Conservation (phyloP, 1,140 invertebrate genomes). For the Bicyclus anynana region DNA sequence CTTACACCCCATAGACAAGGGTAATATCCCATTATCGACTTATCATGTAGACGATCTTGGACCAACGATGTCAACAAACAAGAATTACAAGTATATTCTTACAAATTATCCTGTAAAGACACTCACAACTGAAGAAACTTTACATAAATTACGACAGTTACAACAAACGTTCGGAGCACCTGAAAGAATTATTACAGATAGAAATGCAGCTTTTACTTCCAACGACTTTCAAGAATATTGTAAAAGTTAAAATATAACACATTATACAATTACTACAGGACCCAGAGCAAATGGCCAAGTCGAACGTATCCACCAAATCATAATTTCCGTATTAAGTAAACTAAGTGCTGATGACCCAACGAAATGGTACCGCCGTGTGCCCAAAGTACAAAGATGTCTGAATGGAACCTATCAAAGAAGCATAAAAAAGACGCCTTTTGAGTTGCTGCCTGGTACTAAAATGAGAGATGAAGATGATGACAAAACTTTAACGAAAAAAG, state of each 20-base stretch:
- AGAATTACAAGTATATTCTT: conserved; percentile 43
- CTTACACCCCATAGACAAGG: too few relatives aligned
- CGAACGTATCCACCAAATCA: conserved; percentile 38
- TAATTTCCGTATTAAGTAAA: conserved; percentile 43
- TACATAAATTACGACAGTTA: conserved; percentile 33
- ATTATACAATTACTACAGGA: conserved; percentile 42
- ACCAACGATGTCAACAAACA: conserved; percentile 27
- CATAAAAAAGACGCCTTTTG: conserved; percentile 30
- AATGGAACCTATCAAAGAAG: too few relatives aligned
- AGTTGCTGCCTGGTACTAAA: conserved; percentile 42
- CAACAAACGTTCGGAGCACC: conserved; percentile 49
- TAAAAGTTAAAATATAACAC: conserved; percentile 37
- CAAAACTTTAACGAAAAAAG: conserved; percentile 24
- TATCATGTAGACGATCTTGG: conserved; percentile 38
- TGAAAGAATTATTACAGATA: conserved; percentile 40
- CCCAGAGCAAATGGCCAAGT: conserved; percentile 50
- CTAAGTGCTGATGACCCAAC: conserved; percentile 33
- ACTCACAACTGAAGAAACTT: conserved; percentile 28
- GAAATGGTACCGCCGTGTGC: conserved; percentile 47
- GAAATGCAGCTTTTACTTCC: too few relatives aligned
- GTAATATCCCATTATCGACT: too few relatives aligned
- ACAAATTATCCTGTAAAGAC: conserved; percentile 38
- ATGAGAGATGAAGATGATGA: conserved; percentile 39
- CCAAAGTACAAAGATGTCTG: conserved; percentile 36
- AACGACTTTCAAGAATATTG: conserved; percentile 49